phyloP scores from a whole-genome alignment of 2,113 vertebrate species.

The Lampris incognitus region DNA sequence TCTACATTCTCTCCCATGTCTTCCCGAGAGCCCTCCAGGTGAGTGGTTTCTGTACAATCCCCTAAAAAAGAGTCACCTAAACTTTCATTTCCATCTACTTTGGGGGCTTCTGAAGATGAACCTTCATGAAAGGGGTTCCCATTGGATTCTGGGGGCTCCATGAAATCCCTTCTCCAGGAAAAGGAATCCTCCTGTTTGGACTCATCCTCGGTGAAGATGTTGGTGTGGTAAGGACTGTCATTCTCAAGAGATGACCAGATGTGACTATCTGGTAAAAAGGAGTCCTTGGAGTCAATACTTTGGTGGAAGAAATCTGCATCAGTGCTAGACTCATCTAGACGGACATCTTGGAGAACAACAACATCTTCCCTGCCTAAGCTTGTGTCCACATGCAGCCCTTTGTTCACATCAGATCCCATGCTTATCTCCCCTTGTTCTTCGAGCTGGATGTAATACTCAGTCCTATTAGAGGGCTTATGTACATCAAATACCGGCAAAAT shows the following conservation, averaged over 20 bases:
- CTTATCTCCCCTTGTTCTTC: slow-evolving; percentile 89
- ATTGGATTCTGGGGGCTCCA: slow-evolving; percentile 85
- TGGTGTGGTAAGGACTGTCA: slow-evolving; percentile 88
- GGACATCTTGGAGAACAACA: slow-evolving; percentile 84
- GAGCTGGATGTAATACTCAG: slow-evolving; percentile 94
- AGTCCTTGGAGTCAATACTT: slow-evolving; percentile 86
- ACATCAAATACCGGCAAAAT: slow-evolving; percentile 93
- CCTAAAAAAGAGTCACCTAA: slow-evolving; percentile 75
- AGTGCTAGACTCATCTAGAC: slow-evolving; percentile 88
- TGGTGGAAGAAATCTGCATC: slow-evolving; percentile 90
- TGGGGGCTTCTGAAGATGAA: slow-evolving; percentile 31
- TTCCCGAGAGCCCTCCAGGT: slow-evolving; percentile 54
- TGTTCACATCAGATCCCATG: slow-evolving; percentile 77
- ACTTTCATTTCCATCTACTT: slow-evolving; percentile 37
- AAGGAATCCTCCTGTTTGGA: slow-evolving; percentile 80
- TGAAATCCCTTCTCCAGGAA: slow-evolving; percentile 75
- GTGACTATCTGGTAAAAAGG: slow-evolving; percentile 83
- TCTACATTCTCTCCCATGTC: slow-evolving; percentile 59
- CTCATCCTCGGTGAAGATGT: slow-evolving; percentile 84
- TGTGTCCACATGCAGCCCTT: slow-evolving; percentile 77
- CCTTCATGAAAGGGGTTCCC: slow-evolving; percentile 73
- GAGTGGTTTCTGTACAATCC: slow-evolving; percentile 68
- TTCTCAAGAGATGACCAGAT: slow-evolving; percentile 81
- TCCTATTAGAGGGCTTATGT: slow-evolving; percentile 90
- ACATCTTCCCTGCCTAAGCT: slow-evolving; percentile 75